These are phyloP conservation scores for Solenopsis fugax DNA, from an alignment of 1,140 invertebrate genomes.

Conservation along the genomic window DNA sequence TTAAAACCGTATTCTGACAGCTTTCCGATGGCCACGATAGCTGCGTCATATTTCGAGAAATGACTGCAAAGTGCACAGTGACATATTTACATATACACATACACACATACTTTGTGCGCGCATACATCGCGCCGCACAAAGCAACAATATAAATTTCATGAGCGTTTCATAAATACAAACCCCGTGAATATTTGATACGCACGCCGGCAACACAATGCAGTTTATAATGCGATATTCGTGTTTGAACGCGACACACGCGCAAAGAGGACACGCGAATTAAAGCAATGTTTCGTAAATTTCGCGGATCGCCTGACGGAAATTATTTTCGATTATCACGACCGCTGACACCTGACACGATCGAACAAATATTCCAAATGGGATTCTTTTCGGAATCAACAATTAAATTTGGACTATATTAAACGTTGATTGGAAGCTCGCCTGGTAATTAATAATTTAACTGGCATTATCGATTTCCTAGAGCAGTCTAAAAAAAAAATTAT, in stretches of 20 bases:
- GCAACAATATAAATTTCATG: constrained; percentile 62
- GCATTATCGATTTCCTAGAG: background rate
- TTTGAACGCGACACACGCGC: constrained; percentile 33
- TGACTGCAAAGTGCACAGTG: background rate
- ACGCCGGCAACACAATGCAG: constrained; percentile 34
- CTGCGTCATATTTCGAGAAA: constrained; percentile 26
- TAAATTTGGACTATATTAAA: background rate
- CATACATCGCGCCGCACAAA: constrained; percentile 33
- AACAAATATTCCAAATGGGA: background rate
- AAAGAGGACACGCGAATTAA: constrained; percentile 45
- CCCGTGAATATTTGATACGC: constrained; percentile 57
- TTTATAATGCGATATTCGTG: constrained; percentile 56
- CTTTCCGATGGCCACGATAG: background rate
- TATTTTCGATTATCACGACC: constrained; percentile 21
- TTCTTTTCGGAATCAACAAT: constrained; percentile 1
- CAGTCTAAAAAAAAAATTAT: background rate
- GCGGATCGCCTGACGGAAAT: constrained; percentile 1
- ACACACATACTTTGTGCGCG: background rate
- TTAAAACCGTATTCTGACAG: background rate
- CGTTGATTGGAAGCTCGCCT: background rate
- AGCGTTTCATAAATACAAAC: constrained; percentile 62
- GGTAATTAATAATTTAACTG: background rate
- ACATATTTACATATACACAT: constrained; percentile 39
- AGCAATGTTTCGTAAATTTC: constrained; percentile 37
- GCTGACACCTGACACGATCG: constrained; percentile 10